Evolutionary conservation across 1,140 invertebrate species (phyloP).

Genomic region (Atta texana): DNA sequence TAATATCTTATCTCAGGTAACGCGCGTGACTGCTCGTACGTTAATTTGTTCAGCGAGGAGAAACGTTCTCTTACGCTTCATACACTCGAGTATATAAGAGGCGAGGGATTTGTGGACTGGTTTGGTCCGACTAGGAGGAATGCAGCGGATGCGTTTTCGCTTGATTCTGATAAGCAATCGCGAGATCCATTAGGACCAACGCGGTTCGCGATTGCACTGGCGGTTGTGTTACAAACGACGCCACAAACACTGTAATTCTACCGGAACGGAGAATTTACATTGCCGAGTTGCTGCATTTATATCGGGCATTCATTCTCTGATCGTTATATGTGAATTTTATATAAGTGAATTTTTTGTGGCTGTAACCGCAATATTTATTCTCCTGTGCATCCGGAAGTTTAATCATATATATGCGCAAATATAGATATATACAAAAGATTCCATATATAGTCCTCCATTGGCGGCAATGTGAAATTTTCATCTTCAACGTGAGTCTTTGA

Average conservation of each 20-base stretch:
- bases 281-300: slow-evolving; percentile 16
- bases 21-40: slow-evolving; percentile 7
- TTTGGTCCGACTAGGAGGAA: slow-evolving; percentile 26
- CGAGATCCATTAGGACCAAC: slow-evolving; percentile 40
- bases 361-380: slow-evolving; percentile 1
- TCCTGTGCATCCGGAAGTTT: background rate
- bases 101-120: slow-evolving; percentile 21
- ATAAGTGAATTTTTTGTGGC: slow-evolving; percentile 31
- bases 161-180: slow-evolving; percentile 56
- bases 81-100: background rate
- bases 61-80: slow-evolving; percentile 1
- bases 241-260: slow-evolving; percentile 34
- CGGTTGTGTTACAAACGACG: slow-evolving; percentile 29
- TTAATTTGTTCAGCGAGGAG: slow-evolving; percentile 12
- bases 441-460: too few relatives aligned
- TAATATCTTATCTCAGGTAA: slow-evolving; percentile 43
- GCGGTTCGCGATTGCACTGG: background rate
- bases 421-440: background rate
- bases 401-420: background rate
- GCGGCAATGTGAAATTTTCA: too few relatives aligned
- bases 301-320: slow-evolving; percentile 4
- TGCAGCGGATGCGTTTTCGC: slow-evolving; percentile 43
- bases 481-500: too few relatives aligned
- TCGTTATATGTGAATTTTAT: background rate
- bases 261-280: slow-evolving; percentile 30